Percentiles rank a stretch among this genome's conserved stretches.
Conservation (phyloP, 2,113 vertebrate species). For the Puma concolor region DNA sequence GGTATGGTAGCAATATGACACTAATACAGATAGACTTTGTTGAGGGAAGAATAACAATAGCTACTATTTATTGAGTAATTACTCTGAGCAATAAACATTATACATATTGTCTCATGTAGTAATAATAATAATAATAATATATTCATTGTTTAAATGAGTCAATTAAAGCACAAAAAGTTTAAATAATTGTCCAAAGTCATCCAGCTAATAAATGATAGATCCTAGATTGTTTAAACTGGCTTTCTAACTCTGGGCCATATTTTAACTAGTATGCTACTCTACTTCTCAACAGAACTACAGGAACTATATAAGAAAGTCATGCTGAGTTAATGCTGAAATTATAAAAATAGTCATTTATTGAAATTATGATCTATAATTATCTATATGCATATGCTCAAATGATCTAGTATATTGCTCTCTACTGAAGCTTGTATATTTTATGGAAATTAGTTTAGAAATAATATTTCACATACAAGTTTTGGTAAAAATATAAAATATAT, state of each 20-base stretch:
- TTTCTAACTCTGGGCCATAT: background rate
- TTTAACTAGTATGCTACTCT: background rate
- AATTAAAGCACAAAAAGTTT: background rate
- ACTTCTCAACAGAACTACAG: background rate
- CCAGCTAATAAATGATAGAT: background rate
- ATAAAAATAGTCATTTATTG: background rate
- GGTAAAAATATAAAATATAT: background rate
- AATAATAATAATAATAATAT: background rate
- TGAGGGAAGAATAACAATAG: background rate
- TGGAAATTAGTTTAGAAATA: background rate
- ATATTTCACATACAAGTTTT: background rate
- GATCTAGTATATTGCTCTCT: background rate
- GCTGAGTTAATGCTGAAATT: background rate
- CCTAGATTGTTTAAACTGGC: background rate
- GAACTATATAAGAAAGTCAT: background rate
- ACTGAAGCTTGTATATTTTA: background rate
- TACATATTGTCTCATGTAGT: background rate
- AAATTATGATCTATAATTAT: background rate
- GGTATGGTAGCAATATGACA: background rate
- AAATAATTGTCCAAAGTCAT: background rate
- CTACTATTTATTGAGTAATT: background rate
- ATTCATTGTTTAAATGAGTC: background rate
- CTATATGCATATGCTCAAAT: background rate
- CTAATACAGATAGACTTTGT: background rate
- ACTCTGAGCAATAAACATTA: background rate